Evolutionary conservation across 2,888 invertebrate species (phyloP).

Genomic region (Gymnosoma rotundatum): DNA sequence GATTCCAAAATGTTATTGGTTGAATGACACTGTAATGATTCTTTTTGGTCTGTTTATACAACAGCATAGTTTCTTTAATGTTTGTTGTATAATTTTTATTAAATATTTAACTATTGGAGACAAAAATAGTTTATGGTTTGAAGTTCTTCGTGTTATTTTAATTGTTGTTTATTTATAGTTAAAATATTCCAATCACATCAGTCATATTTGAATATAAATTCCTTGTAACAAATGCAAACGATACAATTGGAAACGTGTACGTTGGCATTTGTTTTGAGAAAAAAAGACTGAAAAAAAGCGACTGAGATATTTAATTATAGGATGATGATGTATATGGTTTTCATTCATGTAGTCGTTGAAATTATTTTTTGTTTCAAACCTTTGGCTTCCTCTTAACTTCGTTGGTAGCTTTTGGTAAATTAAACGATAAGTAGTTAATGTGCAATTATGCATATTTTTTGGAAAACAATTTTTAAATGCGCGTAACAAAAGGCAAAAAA

Average conservation of each 20-base stretch:
- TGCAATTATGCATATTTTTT: too few species aligned
- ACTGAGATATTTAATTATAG: background rate
- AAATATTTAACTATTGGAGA: too few species aligned
- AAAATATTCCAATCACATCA: conserved; percentile 65
- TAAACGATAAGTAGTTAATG: too few species aligned
- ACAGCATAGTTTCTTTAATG: conserved; percentile 20
- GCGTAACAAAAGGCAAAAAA: too few species aligned
- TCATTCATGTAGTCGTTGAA: too few species aligned
- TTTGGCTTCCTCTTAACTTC: too few species aligned
- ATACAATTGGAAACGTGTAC: background rate
- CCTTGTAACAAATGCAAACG: conserved; percentile 12
- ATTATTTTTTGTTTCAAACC: too few species aligned
- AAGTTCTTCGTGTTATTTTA: conserved; percentile 1
- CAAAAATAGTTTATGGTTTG: conserved; percentile 23
- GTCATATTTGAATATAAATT: conserved; percentile 35
- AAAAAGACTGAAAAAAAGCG: background rate
- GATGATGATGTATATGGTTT: too few species aligned
- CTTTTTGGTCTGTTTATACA: background rate
- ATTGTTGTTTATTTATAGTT: conserved; percentile 45
- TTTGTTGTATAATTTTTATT: conserved; percentile 2
- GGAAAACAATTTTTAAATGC: too few species aligned
- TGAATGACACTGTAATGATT: conserved; percentile 51
- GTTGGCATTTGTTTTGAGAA: background rate
- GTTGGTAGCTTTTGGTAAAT: too few species aligned
- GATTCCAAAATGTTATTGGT: conserved; percentile 17